Base-by-base conservation (phyloP, 2,797 vertebrate species). In the Pseudochromis fuscus region DNA sequence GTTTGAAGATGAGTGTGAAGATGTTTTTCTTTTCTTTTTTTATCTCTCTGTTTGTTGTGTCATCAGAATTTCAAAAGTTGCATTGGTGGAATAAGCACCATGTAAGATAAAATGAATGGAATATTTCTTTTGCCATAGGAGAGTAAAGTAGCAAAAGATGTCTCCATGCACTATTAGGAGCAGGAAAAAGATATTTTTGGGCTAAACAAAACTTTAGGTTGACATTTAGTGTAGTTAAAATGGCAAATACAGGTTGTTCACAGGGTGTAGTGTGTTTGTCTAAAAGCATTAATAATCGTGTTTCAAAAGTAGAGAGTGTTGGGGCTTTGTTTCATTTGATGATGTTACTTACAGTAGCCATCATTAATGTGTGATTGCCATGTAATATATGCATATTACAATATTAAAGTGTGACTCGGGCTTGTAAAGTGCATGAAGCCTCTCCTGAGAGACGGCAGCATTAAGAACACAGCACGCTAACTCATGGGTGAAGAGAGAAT, bases 1-100 rank as follows among this genome's bases (percentile, higher is more conserved):
- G 49, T 68, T 68, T 71, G 40, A 58, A 81, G 31, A 57, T 31
- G 31, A 66, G 45, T 49, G 45, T 64, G 52, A 50, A 38, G 4
- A 19, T 42, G 9, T 61, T 27, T 49, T 27, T 49, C 12, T 46
- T 24, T 19, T 5, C 27, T 59, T 57, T 68, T 23, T 33, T 37
- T 30, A n/a, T n/a, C n/a, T 27, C 16, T 52, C 4, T 57, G 24
- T 21, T 27, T 64, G 21, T 53, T 51, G 5, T 48, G 49, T 51
- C 33, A 40, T 66, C 2, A 18, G 52, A 24, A 58, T 56, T 58
- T 67, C 11, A 64, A 48, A 67, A n/a, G 19, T 46, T 55, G 24
- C 5, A 33, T 13, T 7, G 23, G 7, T 8, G 23, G 10, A 60
- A 44, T 28, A 53, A n/a, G n/a, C n/a, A n/a, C n/a, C 24, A 30